Evolutionary conservation across 2,797 vertebrate species (phyloP).

Genomic region (Pseudochirops cupreus): DNA sequence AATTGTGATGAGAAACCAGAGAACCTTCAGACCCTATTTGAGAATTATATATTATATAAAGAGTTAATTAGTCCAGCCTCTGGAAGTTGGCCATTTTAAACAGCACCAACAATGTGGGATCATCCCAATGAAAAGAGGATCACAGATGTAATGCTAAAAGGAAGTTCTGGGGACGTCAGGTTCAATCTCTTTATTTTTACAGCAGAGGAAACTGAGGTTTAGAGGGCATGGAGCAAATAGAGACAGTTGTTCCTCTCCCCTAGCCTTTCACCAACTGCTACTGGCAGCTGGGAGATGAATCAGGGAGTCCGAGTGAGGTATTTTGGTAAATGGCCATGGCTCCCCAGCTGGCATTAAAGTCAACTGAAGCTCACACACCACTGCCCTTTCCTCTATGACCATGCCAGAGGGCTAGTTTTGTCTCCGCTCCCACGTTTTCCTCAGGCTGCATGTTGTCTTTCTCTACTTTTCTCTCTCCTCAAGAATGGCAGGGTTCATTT

Average conservation of each 20-base stretch:
- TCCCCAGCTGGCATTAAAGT: not conserved
- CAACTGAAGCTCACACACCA: not conserved
- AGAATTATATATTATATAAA: not conserved
- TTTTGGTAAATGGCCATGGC: not conserved
- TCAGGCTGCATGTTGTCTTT: not conserved
- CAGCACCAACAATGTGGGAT: not conserved
- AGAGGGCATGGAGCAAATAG: not conserved
- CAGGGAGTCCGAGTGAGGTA: not conserved
- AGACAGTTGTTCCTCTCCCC: not conserved
- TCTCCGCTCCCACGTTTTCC: not conserved
- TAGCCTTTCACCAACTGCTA: not conserved
- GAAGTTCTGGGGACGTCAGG: not conserved
- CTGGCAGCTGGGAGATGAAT: not conserved
- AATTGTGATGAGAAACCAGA: not conserved
- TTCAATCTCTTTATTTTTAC: not conserved
- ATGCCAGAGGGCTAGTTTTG: not conserved
- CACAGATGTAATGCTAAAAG: not conserved
- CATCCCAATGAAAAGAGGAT: not conserved
- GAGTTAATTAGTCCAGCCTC: not conserved
- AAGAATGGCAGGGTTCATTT: not conserved
- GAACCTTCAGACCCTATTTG: not conserved
- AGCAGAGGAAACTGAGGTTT: not conserved
- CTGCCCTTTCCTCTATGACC: not conserved
- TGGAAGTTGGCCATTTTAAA: conserved; percentile 13
- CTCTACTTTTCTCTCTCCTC: not conserved